phyloP scores from a whole-genome alignment of 2,113 vertebrate species.

The Protomyctophum bolini region DNA sequence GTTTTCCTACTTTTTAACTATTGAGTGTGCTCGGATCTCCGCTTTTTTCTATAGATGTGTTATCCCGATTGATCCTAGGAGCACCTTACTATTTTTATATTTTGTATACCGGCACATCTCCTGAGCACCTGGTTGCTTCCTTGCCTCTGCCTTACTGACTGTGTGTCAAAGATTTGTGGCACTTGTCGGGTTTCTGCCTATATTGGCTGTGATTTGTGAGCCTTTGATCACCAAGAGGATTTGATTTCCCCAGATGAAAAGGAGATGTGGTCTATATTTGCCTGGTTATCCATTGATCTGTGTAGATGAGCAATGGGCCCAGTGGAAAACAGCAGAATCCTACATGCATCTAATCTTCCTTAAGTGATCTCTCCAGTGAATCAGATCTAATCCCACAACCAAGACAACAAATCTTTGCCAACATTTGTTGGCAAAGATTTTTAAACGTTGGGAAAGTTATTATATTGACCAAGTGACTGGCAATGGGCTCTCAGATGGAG shows the following conservation, averaged over 20 bases:
- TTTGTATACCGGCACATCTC: too few relatives aligned
- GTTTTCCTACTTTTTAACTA: too few relatives aligned
- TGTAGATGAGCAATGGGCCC: slow-evolving; percentile 53
- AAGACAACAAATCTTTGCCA: too few relatives aligned
- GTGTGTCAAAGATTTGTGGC: slow-evolving; percentile 27
- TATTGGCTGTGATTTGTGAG: slow-evolving; percentile 28
- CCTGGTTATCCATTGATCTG: slow-evolving; percentile 68
- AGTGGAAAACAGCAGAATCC: slow-evolving; percentile 53
- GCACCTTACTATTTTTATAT: too few relatives aligned
- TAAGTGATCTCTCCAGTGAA: slow-evolving; percentile 36
- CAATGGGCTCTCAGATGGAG: slow-evolving; percentile 29
- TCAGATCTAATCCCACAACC: slow-evolving; percentile 28
- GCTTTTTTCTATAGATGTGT: too few relatives aligned
- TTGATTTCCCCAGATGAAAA: slow-evolving; percentile 27
- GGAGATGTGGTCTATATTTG: slow-evolving; percentile 67
- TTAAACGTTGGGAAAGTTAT: slow-evolving; percentile 42
- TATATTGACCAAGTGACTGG: slow-evolving; percentile 38
- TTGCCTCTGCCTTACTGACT: too few relatives aligned
- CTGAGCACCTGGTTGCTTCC: too few relatives aligned
- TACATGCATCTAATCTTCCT: slow-evolving; percentile 41
- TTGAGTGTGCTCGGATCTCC: too few relatives aligned
- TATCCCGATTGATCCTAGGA: too few relatives aligned
- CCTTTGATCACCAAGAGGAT: slow-evolving; percentile 38
- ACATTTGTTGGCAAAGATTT: slow-evolving; percentile 36
- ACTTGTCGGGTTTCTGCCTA: slow-evolving; percentile 24